These are phyloP conservation scores for Physella acuta DNA, from an alignment of 1,140 invertebrate species.

Conservation along the genomic window DNA sequence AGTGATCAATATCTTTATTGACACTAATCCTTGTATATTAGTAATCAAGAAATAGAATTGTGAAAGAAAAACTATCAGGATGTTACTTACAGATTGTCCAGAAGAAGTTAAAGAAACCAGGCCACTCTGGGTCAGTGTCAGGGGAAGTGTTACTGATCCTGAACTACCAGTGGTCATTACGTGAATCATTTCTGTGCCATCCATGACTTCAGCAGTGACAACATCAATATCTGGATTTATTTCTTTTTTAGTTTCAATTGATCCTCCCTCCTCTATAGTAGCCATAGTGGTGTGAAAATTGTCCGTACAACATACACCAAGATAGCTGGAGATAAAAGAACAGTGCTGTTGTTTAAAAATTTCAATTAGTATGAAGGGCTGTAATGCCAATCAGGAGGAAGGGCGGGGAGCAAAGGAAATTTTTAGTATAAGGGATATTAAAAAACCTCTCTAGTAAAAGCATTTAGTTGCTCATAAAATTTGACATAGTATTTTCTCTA, in stretches of 20 bases:
- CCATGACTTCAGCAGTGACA: slow-evolving; percentile 22
- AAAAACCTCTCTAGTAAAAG: too few species aligned
- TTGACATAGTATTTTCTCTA: too few species aligned
- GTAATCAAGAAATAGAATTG: too few species aligned
- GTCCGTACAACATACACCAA: neutral
- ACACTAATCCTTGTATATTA: too few species aligned
- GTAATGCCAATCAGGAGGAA: too few species aligned
- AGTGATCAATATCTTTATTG: too few species aligned
- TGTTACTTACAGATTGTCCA: slow-evolving; percentile 21
- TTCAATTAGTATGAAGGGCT: too few species aligned
- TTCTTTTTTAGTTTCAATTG: slow-evolving; percentile 18
- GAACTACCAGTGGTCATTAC: slow-evolving; percentile 27
- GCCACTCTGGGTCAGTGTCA: slow-evolving; percentile 27
- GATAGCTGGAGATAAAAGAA: too few species aligned
- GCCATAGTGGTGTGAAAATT: neutral
- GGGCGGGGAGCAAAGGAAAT: too few species aligned
- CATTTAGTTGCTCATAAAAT: too few species aligned
- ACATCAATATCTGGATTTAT: slow-evolving; percentile 22
- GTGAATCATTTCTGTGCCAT: slow-evolving; percentile 30
- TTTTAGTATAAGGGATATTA: too few species aligned
- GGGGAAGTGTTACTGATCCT: slow-evolving; percentile 30
- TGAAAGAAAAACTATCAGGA: neutral
- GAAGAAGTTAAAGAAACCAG: slow-evolving; percentile 23
- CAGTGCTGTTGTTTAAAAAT: too few species aligned
- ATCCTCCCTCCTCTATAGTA: slow-evolving; percentile 19